phyloP scores from a whole-genome alignment of 2,113 vertebrate species.

The Noctilio leporinus region DNA sequence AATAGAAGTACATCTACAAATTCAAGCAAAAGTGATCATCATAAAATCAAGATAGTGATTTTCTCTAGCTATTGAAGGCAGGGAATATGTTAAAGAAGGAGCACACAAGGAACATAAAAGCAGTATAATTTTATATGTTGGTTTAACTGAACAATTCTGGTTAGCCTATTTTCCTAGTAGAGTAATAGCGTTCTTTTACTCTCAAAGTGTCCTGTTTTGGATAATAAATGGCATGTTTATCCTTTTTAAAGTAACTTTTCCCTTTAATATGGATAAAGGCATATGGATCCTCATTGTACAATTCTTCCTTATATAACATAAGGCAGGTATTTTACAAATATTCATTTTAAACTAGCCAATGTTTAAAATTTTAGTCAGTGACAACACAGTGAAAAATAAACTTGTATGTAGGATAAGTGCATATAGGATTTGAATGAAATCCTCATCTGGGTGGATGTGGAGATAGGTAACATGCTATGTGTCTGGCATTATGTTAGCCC shows the following conservation, averaged over 20 bases:
- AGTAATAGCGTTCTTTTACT: background rate
- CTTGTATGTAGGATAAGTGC: background rate
- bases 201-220: background rate
- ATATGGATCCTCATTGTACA: background rate
- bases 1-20: background rate
- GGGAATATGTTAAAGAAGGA: background rate
- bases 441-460: background rate
- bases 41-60: background rate
- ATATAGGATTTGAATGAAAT: background rate
- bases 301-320: background rate
- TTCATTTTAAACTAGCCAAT: constrained; percentile 4
- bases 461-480: background rate
- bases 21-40: background rate
- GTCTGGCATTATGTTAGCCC: background rate
- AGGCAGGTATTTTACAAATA: background rate
- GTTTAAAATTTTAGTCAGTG: background rate
- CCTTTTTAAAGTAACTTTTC: background rate
- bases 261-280: background rate
- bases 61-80: background rate
- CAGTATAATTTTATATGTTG: background rate
- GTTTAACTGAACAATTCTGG: background rate
- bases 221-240: background rate
- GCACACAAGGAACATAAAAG: background rate
- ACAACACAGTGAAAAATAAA: background rate
- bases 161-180: background rate